Percentiles rank a stretch among this genome's conserved stretches.
Conservation (phyloP, 1,140 invertebrate species). For the Leptinotarsa lineolata region DNA sequence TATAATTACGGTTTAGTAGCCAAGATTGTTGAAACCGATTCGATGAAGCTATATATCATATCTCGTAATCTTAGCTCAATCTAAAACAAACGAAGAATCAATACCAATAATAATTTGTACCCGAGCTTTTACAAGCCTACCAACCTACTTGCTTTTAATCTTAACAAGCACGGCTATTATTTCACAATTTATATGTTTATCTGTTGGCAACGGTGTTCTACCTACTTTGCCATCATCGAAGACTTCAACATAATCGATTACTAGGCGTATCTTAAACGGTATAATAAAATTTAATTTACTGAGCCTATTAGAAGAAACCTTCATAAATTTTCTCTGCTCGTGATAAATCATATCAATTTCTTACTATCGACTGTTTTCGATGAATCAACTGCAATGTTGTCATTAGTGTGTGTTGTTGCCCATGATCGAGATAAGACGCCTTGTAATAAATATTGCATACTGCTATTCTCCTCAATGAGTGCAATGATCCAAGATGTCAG, state of each 20-base stretch:
- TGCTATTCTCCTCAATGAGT: too few species aligned
- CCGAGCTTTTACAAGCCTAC: conserved; percentile 12
- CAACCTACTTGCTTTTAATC: conserved; percentile 15
- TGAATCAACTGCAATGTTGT: too few species aligned
- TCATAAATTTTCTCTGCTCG: background rate
- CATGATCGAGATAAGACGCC: too few species aligned
- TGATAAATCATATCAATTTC: conserved; percentile 7
- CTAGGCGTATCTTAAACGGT: background rate
- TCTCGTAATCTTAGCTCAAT: conserved; percentile 30
- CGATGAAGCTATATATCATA: conserved; percentile 32
- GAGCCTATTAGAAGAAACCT: background rate
- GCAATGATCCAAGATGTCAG: too few species aligned
- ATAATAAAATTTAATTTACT: conserved; percentile 5
- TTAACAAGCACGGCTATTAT: conserved; percentile 6
- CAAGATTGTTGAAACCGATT: conserved; percentile 27
- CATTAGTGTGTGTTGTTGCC: too few species aligned
- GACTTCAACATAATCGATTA: background rate
- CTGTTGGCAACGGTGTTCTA: conserved; percentile 2
- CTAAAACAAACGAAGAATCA: conserved; percentile 32
- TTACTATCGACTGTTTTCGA: background rate
- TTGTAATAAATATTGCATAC: too few species aligned
- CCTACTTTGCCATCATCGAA: conserved; percentile 9
- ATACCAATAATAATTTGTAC: conserved; percentile 34
- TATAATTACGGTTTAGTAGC: conserved; percentile 32
- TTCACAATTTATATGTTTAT: conserved; percentile 13